These are phyloP conservation scores for Scyliorhinus canicula DNA, from an alignment of 2,797 vertebrate species.

Conservation along the genomic window DNA sequence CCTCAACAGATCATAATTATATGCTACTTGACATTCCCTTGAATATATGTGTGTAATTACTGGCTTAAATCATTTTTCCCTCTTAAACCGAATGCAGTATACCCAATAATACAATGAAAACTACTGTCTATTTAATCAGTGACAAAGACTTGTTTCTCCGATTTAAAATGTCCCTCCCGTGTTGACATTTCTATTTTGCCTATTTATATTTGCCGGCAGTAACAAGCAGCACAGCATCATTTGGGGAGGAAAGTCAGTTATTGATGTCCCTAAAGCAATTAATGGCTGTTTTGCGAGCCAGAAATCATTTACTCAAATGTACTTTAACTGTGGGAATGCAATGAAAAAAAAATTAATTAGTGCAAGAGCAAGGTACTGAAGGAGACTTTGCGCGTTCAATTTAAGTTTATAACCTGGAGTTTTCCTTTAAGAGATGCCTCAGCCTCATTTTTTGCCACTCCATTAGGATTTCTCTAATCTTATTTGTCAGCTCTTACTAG, in stretches of 20 bases:
- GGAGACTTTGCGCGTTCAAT: background rate
- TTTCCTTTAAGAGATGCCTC: background rate
- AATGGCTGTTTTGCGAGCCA: background rate
- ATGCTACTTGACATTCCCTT: background rate
- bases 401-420: background rate
- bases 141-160: background rate
- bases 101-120: background rate
- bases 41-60: background rate
- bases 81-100: background rate
- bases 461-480: background rate
- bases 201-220: background rate
- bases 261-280: background rate
- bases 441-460: background rate
- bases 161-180: background rate
- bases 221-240: background rate
- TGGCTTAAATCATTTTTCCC: background rate
- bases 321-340: background rate
- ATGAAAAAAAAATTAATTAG: background rate
- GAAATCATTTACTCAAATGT: constrained; percentile 20
- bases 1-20: background rate
- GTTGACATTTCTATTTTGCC: background rate
- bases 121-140: background rate
- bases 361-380: background rate
- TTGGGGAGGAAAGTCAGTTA: background rate
- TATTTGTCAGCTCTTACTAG: background rate